Evolutionary conservation across 2,797 vertebrate genomes (phyloP).

Genomic region (Macropus fuliginosus): DNA sequence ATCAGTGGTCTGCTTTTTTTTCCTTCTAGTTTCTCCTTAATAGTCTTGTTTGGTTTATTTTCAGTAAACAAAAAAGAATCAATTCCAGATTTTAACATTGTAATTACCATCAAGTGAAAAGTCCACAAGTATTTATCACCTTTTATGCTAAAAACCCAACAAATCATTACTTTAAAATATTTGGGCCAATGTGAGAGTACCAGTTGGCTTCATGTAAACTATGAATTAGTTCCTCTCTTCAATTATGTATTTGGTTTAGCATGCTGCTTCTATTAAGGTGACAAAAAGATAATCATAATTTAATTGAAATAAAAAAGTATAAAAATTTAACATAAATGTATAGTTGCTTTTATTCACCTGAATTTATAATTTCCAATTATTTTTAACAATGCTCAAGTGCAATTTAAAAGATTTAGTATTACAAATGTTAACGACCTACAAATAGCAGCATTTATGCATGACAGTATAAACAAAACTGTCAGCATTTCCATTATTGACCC

Average conservation of each 20-base stretch:
- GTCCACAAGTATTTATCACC: background rate
- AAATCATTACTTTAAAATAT: too few relatives aligned
- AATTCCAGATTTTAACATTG: background rate
- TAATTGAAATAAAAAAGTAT: slow-evolving; percentile 52
- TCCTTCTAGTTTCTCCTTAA: background rate
- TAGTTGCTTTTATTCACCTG: slow-evolving; percentile 30
- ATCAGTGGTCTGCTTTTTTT: background rate
- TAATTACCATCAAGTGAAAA: background rate
- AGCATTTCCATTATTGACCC: slow-evolving; percentile 24
- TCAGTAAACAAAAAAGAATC: background rate
- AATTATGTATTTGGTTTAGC: slow-evolving; percentile 43
- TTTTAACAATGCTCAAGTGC: slow-evolving; percentile 58
- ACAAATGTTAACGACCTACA: slow-evolving; percentile 60
- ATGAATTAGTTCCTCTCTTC: background rate
- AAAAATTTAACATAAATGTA: slow-evolving; percentile 52
- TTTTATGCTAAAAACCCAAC: background rate
- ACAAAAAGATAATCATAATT: slow-evolving; percentile 40
- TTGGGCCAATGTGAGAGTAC: background rate
- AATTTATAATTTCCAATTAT: slow-evolving; percentile 16
- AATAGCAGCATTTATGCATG: slow-evolving; percentile 26
- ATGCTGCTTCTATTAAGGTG: slow-evolving; percentile 65
- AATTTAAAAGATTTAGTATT: slow-evolving; percentile 65
- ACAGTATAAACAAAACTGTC: slow-evolving; percentile 3
- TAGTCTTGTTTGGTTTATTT: background rate
- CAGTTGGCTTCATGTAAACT: background rate